Evolutionary conservation across 2,888 invertebrate species (phyloP).

Genomic region (Diloba caeruleocephala): DNA sequence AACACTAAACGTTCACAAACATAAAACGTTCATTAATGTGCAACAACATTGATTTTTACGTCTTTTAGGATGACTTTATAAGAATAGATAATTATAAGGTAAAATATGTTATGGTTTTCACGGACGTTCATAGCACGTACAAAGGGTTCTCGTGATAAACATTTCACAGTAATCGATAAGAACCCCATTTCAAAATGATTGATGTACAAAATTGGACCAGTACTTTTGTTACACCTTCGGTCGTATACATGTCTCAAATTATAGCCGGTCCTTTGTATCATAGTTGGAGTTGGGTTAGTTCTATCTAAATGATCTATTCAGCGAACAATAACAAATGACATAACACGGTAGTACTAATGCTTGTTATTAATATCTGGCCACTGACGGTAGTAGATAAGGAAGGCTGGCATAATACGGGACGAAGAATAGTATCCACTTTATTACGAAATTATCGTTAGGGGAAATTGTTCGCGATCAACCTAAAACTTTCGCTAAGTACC

Average conservation of each 20-base stretch:
- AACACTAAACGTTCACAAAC: no score
- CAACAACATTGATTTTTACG: no score
- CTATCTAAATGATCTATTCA: slow-evolving; percentile 27
- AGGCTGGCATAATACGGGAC: slow-evolving; percentile 54
- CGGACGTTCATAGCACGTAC: no score
- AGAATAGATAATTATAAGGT: no score
- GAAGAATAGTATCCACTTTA: slow-evolving; percentile 54
- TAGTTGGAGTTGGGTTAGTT: slow-evolving; percentile 7
- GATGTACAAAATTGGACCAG: slow-evolving; percentile 36
- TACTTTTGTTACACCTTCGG: slow-evolving; percentile 29
- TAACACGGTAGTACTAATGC: slow-evolving; percentile 45
- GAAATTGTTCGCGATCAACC: slow-evolving; percentile 57
- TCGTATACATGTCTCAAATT: slow-evolving; percentile 8
- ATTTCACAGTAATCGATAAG: slow-evolving; percentile 35
- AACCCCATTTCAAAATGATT: slow-evolving; percentile 43
- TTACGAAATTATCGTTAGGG: slow-evolving; percentile 60
- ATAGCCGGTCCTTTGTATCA: slow-evolving; percentile 5
- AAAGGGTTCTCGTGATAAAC: slow-evolving; percentile 7
- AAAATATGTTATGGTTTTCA: no score
- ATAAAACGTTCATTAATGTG: no score
- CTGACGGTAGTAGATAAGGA: slow-evolving; percentile 66
- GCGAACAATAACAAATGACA: slow-evolving; percentile 39
- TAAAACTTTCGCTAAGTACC: slow-evolving; percentile 46
- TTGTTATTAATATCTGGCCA: slow-evolving; percentile 63
- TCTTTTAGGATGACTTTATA: no score